A percentile compares a stretch with the other conserved stretches of the same genome.
Conservation (phyloP, 2,888 invertebrate species). For the Dermolepida albohirtum region DNA sequence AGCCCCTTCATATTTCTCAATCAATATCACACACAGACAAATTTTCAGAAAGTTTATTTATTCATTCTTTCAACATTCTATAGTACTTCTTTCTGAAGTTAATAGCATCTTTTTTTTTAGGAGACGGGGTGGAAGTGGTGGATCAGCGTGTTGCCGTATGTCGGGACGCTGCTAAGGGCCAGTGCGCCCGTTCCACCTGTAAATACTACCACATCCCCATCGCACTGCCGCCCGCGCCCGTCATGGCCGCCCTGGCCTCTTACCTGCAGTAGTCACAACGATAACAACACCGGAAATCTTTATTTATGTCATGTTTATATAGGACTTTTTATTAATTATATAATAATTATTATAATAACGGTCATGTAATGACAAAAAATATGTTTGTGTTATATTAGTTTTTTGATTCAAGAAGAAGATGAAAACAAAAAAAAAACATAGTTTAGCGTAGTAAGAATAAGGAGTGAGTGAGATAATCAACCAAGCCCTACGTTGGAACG, state of each 20-base stretch:
- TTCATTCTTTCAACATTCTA: too few species aligned
- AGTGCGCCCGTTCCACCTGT: slow-evolving; percentile 93
- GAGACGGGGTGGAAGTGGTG: slow-evolving; percentile 94
- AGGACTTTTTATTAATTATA: slow-evolving; percentile 62
- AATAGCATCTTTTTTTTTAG: slow-evolving; percentile 67
- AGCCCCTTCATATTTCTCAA: too few species aligned
- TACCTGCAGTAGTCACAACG: slow-evolving; percentile 65
- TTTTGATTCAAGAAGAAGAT: slow-evolving; percentile 51
- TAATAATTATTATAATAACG: slow-evolving; percentile 54
- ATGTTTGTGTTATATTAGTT: slow-evolving; percentile 49
- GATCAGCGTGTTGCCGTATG: slow-evolving; percentile 96
- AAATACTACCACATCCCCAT: slow-evolving; percentile 98
- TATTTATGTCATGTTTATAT: slow-evolving; percentile 64
- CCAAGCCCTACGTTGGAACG: slow-evolving; percentile 55
- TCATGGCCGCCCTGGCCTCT: slow-evolving; percentile 73
- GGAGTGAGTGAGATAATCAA: slow-evolving; percentile 54
- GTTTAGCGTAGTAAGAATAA: slow-evolving; percentile 53
- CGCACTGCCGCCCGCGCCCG: slow-evolving; percentile 85
- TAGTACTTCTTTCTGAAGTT: too few species aligned
- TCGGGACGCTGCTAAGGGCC: slow-evolving; percentile 94
- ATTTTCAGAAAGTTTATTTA: too few species aligned
- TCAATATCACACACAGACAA: too few species aligned
- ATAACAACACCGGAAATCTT: slow-evolving; percentile 56
- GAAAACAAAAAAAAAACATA: slow-evolving; percentile 45
- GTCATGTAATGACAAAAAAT: slow-evolving; percentile 64